Evolutionary conservation across 2,113 vertebrate species (phyloP).

Genomic region (Eulacestoma nigropectus): DNA sequence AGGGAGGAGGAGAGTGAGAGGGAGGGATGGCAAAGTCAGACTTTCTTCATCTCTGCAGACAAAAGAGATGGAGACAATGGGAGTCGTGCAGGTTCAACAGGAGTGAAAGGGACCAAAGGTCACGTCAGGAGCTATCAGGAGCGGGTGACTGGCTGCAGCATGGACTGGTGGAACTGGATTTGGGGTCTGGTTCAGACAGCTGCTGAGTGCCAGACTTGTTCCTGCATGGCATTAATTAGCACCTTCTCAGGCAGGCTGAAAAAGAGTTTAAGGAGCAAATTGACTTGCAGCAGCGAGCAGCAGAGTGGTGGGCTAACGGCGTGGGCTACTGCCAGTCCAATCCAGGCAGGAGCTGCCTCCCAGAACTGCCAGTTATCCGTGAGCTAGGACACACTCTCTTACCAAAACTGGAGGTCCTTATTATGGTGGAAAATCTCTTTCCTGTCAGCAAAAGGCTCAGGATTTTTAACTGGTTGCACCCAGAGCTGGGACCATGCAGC

Average conservation of each 20-base stretch:
- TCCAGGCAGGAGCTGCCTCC: not conserved
- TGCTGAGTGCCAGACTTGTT: not conserved
- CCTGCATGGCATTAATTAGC: not conserved
- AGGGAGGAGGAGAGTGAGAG: not conserved
- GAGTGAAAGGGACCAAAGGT: not conserved
- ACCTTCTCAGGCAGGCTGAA: not conserved
- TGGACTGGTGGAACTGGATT: not conserved
- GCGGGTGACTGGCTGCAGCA: not conserved
- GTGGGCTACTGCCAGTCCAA: not conserved
- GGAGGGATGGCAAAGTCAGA: conserved; percentile 2
- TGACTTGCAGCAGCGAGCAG: not conserved
- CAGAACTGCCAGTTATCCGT: not conserved
- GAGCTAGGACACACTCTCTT: not conserved
- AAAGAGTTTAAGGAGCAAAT: not conserved
- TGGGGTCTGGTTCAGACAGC: not conserved
- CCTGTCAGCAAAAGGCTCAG: not conserved
- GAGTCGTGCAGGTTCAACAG: not conserved
- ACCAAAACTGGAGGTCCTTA: not conserved
- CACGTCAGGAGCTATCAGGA: not conserved
- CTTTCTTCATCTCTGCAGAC: not conserved
- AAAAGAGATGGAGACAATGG: not conserved
- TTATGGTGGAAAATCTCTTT: not conserved
- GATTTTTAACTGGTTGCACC: not conserved
- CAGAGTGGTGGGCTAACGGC: not conserved
- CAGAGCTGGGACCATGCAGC: not conserved